A percentile compares a stretch with the other conserved stretches of the same genome.
phyloP scores from a whole-genome alignment of 92 coral and sea anemone species.

The Virgularia gustaviana region DNA sequence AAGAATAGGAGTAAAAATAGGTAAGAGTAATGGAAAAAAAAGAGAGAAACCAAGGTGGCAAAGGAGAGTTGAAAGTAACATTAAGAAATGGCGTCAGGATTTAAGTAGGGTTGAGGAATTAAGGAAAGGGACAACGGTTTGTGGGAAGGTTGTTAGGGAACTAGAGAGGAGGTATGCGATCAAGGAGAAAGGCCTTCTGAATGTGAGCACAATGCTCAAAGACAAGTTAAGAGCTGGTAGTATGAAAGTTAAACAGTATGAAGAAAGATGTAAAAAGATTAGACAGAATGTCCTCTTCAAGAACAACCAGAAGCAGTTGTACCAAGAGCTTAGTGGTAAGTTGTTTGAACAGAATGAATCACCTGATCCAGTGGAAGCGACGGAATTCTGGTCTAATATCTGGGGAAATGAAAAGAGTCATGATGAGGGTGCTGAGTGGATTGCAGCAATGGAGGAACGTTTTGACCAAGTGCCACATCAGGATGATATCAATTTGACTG shows the following conservation, averaged over 20 bases:
- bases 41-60: no score
- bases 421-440: conserved; percentile 41
- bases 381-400: conserved; percentile 18
- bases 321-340: conserved; percentile 35
- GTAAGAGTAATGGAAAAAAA: no score
- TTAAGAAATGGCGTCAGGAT: no score
- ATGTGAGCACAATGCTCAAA: conserved; percentile 19
- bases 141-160: no score
- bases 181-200: background rate
- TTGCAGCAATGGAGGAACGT: conserved; percentile 20
- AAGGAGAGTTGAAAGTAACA: no score
- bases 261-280: conserved; percentile 38
- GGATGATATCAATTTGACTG: conserved; percentile 9
- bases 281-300: conserved; percentile 45
- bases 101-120: no score
- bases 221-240: conserved; percentile 23
- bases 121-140: no score
- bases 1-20: no score
- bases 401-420: conserved; percentile 35
- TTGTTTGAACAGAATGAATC: conserved; percentile 4
- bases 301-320: conserved; percentile 32
- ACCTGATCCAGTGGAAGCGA: conserved; percentile 49
- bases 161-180: no score
- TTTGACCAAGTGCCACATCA: conserved; percentile 20
- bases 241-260: conserved; percentile 19